Conservation (phyloP, 2,888 invertebrate genomes). For the Prosapia bicincta region DNA sequence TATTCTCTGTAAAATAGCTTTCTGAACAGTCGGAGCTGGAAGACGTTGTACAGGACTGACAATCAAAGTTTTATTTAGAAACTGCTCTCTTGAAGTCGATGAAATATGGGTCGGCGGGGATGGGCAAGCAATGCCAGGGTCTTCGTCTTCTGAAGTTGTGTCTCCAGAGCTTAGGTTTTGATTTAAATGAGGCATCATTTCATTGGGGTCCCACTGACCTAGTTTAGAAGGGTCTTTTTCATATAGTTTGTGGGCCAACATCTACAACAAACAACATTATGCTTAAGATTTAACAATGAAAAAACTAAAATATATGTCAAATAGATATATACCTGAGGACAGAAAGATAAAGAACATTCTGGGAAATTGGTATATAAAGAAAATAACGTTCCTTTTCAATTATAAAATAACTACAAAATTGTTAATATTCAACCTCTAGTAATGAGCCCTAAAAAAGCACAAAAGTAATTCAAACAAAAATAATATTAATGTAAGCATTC, state of each 20-base stretch:
- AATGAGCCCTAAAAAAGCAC: no score
- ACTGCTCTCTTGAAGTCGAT: background rate
- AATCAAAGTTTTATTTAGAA: background rate
- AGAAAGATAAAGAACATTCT: no score
- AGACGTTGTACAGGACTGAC: conserved; percentile 14
- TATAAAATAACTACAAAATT: no score
- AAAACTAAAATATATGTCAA: no score
- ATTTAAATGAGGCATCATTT: conserved; percentile 25
- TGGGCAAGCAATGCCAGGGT: conserved; percentile 1
- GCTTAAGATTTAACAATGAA: background rate
- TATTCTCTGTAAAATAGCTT: background rate
- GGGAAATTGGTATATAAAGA: no score
- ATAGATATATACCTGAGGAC: no score
- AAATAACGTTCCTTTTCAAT: no score
- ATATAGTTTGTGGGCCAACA: conserved; percentile 73
- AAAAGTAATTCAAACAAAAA: no score
- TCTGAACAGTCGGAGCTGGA: conserved; percentile 12
- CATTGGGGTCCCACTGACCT: conserved; percentile 54
- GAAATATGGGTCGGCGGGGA: background rate
- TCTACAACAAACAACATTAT: conserved; percentile 49
- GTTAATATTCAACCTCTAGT: no score
- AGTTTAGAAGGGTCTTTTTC: conserved; percentile 78
- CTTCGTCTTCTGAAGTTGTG: conserved; percentile 31
- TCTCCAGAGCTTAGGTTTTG: conserved; percentile 24
- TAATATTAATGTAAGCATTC: no score